Evolutionary conservation across 2,113 vertebrate genomes (phyloP).

Genomic region (Melanostigma gelatinosum): DNA sequence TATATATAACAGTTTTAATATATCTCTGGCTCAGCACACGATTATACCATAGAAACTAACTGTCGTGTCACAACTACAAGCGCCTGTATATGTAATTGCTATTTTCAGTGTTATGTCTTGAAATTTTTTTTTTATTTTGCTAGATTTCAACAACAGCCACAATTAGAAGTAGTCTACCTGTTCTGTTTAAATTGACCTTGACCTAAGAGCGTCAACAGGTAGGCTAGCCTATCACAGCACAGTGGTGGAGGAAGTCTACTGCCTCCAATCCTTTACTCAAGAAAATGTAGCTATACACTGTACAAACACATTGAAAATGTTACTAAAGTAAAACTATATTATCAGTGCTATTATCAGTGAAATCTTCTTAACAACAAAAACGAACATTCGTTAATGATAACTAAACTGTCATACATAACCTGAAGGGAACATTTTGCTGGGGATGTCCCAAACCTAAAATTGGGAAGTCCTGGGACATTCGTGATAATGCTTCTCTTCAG

Average conservation of each 20-base stretch:
- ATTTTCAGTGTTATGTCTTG: neutral
- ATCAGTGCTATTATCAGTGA: neutral
- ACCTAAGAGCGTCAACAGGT: neutral
- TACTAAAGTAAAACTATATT: neutral
- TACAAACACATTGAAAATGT: neutral
- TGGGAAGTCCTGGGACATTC: neutral
- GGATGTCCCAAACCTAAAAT: neutral
- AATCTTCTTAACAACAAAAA: neutral
- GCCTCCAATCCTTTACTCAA: neutral
- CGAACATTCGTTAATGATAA: no score
- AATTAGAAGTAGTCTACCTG: neutral
- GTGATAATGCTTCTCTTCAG: neutral
- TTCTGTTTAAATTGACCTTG: neutral
- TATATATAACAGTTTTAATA: neutral
- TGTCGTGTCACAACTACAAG: neutral
- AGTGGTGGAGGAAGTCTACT: neutral
- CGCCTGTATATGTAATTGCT: neutral
- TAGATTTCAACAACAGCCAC: neutral
- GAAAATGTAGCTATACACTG: neutral
- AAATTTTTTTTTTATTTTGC: neutral
- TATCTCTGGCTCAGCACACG: no score
- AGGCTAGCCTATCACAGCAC: neutral
- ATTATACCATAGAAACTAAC: neutral
- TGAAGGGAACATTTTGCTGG: neutral
- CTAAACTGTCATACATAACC: no score